A percentile compares a stretch with the other conserved stretches of the same genome.
These are phyloP conservation scores for Bicyclus anynana DNA, from an alignment of 1,140 invertebrate species.

Conservation along the genomic window DNA sequence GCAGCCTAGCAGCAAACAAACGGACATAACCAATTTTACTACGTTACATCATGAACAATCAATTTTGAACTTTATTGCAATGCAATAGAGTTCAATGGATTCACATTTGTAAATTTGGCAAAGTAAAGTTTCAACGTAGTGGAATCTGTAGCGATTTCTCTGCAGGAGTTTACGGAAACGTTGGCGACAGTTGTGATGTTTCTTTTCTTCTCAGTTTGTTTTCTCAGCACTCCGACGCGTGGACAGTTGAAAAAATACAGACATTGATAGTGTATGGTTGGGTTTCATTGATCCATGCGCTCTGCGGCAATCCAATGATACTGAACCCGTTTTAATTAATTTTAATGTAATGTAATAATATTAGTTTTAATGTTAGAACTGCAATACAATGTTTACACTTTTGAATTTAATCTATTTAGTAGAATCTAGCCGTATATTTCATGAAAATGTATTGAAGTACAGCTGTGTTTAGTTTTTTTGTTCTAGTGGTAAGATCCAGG, in stretches of 20 bases:
- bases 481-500: too few relatives aligned
- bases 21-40: conserved; percentile 16
- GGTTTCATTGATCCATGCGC: too few relatives aligned
- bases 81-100: conserved; percentile 19
- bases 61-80: conserved; percentile 40
- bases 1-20: conserved; percentile 33
- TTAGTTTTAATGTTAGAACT: too few relatives aligned
- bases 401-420: too few relatives aligned
- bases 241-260: conserved; percentile 59
- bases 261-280: conserved; percentile 23
- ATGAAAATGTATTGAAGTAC: too few relatives aligned
- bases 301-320: too few relatives aligned
- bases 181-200: conserved; percentile 56
- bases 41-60: not conserved
- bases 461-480: too few relatives aligned
- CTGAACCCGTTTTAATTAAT: too few relatives aligned
- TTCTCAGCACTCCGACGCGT: conserved; percentile 48
- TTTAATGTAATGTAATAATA: not conserved
- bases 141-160: conserved; percentile 36
- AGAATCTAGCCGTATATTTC: too few relatives aligned
- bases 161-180: conserved; percentile 47
- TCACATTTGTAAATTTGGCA: conserved; percentile 18
- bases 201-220: conserved; percentile 48
- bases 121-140: conserved; percentile 28
- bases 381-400: too few relatives aligned